phyloP scores from a whole-genome alignment of 2,113 vertebrate genomes.

The Centropristis striata region DNA sequence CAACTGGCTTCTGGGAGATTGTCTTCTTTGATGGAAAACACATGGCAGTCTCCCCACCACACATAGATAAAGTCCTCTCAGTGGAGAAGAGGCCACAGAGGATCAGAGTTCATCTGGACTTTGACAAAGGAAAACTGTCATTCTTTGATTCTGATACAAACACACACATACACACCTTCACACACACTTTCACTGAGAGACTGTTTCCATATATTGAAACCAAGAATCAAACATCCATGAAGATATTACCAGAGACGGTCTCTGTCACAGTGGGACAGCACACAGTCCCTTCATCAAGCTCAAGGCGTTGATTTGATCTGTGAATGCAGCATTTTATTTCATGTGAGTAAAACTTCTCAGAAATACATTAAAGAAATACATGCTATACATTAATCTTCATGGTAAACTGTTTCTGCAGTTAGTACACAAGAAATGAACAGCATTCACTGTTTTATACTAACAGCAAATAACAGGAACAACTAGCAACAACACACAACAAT shows the following conservation, averaged over 20 bases:
- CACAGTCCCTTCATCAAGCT: no score
- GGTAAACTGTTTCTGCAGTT: no score
- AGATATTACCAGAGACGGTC: slow-evolving; percentile 13
- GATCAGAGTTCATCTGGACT: slow-evolving; percentile 29
- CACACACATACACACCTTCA: slow-evolving; percentile 30
- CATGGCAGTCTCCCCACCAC: not conserved
- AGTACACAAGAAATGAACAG: no score
- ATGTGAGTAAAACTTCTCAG: no score
- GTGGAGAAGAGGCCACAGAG: slow-evolving; percentile 3
- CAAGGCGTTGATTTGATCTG: no score
- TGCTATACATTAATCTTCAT: no score
- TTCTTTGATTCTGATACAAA: slow-evolving; percentile 6
- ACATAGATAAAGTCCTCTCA: not conserved
- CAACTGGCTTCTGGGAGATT: not conserved
- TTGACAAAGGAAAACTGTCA: not conserved
- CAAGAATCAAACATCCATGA: not conserved
- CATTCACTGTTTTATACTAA: no score
- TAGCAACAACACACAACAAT: no score
- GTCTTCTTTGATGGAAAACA: not conserved
- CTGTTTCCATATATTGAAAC: slow-evolving; percentile 3
- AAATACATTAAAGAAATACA: no score
- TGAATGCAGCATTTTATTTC: no score
- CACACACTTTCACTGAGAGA: not conserved
- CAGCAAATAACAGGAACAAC: no score
- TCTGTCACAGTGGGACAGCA: not conserved